These are phyloP conservation scores for Scolanthus callimorphus DNA, from an alignment of 92 coral and sea anemone genomes.

Conservation along the genomic window DNA sequence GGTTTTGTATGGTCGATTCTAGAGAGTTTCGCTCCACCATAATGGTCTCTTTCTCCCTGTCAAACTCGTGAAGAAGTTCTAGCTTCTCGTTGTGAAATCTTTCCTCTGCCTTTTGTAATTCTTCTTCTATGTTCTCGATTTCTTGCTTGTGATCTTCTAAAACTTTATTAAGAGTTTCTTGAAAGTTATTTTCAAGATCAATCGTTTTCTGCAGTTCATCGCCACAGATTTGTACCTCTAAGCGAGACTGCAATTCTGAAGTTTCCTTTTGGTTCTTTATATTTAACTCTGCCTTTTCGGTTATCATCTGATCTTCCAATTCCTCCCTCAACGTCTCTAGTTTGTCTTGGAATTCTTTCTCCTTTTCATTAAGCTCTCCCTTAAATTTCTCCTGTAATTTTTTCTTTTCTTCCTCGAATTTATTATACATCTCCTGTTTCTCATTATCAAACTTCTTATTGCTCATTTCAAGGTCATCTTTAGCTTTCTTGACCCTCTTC, in stretches of 20 bases:
- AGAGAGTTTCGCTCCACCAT: slow-evolving; percentile 46
- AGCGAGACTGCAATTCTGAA: slow-evolving; percentile 28
- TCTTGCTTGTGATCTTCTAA: slow-evolving; percentile 53
- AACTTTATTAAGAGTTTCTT: slow-evolving; percentile 52
- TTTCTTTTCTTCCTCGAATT: slow-evolving; percentile 45
- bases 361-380: slow-evolving; percentile 30
- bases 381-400: slow-evolving; percentile 51
- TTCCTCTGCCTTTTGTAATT: slow-evolving; percentile 56
- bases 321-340: slow-evolving; percentile 17
- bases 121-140: slow-evolving; percentile 62
- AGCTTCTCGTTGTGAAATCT: slow-evolving; percentile 39
- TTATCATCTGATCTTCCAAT: slow-evolving; percentile 25
- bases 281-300: slow-evolving; percentile 31
- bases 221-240: slow-evolving; percentile 44
- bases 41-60: slow-evolving; percentile 48
- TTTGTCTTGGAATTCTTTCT: slow-evolving; percentile 25
- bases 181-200: slow-evolving; percentile 62
- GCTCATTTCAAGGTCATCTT: slow-evolving; percentile 21
- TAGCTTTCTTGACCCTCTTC: slow-evolving; percentile 17
- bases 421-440: slow-evolving; percentile 42
- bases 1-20: slow-evolving; percentile 66
- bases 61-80: slow-evolving; percentile 36
- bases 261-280: slow-evolving; percentile 47
- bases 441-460: slow-evolving; percentile 43
- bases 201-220: slow-evolving; percentile 54